These are phyloP conservation scores for Panagrolaimus sp. DNA, from an alignment of 1,140 invertebrate species.

Conservation along the genomic window DNA sequence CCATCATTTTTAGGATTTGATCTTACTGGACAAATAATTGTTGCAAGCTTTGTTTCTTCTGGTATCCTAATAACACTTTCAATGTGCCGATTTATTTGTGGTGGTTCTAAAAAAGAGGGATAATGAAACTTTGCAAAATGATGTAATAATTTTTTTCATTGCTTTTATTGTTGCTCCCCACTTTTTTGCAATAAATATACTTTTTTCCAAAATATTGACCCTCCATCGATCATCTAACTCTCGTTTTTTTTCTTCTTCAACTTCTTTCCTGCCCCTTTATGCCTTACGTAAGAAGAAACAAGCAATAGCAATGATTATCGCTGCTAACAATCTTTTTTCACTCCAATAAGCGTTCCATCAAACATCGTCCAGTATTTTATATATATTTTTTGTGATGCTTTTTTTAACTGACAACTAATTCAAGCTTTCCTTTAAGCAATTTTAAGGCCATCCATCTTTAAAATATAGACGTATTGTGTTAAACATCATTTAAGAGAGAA, in stretches of 20 bases:
- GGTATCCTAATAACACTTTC: background rate
- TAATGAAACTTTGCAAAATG: background rate
- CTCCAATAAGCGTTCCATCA: conserved; percentile 17
- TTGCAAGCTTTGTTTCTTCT: conserved; percentile 2
- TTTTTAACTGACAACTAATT: conserved; percentile 16
- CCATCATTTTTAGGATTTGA: conserved; percentile 12
- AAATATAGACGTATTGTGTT: conserved; percentile 3
- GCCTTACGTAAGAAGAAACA: too few species aligned
- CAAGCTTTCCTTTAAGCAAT: conserved; percentile 7
- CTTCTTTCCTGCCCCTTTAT: background rate
- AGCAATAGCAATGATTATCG: background rate
- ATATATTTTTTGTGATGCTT: conserved; percentile 4
- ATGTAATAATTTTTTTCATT: conserved; percentile 1
- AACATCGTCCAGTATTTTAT: background rate
- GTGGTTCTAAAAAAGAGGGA: conserved; percentile 13
- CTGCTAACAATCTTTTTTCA: conserved; percentile 4
- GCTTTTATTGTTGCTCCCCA: background rate
- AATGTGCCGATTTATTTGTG: background rate
- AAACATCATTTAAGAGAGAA: background rate
- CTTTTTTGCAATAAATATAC: too few species aligned
- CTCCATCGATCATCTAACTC: conserved; percentile 14
- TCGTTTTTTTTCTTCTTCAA: background rate
- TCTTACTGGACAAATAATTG: conserved; percentile 1
- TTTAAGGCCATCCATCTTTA: conserved; percentile 16
- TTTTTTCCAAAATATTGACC: background rate